Conservation (phyloP, 2,888 invertebrate species). For the Eupelmus urozonus region DNA sequence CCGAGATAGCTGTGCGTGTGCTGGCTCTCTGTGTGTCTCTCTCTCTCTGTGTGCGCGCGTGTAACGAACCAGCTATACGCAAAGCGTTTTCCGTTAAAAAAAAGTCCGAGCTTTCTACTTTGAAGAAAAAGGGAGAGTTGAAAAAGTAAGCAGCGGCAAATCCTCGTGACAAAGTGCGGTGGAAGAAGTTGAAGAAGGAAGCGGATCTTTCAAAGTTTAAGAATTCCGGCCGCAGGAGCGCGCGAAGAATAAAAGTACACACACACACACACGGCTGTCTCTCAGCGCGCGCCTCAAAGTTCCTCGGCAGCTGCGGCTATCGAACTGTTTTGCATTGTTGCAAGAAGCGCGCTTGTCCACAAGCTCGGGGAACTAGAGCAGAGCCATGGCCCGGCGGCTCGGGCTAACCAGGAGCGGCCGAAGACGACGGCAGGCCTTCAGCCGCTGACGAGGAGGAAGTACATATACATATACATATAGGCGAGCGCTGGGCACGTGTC, state of each 20-base stretch:
- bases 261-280: too few species aligned
- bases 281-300: background rate
- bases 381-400: conserved; percentile 15
- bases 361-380: too few species aligned
- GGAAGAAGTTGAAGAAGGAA: background rate
- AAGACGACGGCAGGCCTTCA: background rate
- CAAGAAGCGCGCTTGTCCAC: too few species aligned
- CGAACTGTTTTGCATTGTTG: conserved; percentile 28
- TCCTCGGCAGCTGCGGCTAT: background rate
- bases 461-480: background rate
- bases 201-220: background rate
- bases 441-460: background rate
- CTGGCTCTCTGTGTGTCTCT: too few species aligned
- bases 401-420: background rate
- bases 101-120: background rate
- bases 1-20: background rate
- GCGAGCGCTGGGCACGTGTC: too few species aligned
- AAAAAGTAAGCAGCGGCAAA: background rate
- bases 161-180: background rate
- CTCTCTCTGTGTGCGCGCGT: too few species aligned
- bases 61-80: background rate
- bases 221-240: background rate
- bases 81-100: background rate
- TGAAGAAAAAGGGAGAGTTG: too few species aligned
- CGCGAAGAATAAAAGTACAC: background rate